Percentiles rank a stretch among this genome's conserved stretches.
Conservation (phyloP, 2,797 vertebrate genomes). For the Rousettus madagascariensis region DNA sequence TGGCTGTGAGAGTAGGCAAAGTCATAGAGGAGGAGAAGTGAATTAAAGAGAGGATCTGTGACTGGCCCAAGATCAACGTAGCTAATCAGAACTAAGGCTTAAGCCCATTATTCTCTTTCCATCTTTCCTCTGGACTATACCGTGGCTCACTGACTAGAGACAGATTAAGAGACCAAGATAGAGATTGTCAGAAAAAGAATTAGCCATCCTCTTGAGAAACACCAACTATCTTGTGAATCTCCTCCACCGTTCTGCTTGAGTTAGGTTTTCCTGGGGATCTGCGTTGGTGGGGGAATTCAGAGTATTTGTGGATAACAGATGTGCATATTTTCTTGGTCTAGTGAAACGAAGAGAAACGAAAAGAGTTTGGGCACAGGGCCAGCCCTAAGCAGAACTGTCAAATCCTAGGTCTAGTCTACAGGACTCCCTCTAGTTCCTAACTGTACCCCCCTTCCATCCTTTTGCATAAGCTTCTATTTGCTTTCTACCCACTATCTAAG, state of each 20-base stretch:
- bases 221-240: not conserved
- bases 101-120: not conserved
- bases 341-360: constrained; percentile 61
- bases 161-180: constrained; percentile 36
- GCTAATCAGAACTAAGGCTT: not conserved
- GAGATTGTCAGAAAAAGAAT: constrained; percentile 31
- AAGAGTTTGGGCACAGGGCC: constrained; percentile 57
- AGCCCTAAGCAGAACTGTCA: constrained; percentile 42
- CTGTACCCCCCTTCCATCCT: not conserved
- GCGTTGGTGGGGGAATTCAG: constrained; percentile 64
- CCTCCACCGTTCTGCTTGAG: constrained; percentile 28
- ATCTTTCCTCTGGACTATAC: not conserved
- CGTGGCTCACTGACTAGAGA: not conserved
- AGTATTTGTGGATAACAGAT: constrained; percentile 74
- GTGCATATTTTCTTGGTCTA: constrained; percentile 73
- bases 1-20: not conserved
- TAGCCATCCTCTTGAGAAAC: constrained; percentile 19
- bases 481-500: not conserved
- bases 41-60: not conserved
- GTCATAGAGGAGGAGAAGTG: not conserved
- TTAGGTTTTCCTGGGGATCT: constrained; percentile 71
- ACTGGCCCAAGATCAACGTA: not conserved
- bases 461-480: not conserved
- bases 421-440: constrained; percentile 1
- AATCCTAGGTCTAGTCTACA: constrained; percentile 29